A percentile compares a stretch with the other conserved stretches of the same genome.
phyloP scores from a whole-genome alignment of 2,888 invertebrate species.

The Chloromyia formosa region DNA sequence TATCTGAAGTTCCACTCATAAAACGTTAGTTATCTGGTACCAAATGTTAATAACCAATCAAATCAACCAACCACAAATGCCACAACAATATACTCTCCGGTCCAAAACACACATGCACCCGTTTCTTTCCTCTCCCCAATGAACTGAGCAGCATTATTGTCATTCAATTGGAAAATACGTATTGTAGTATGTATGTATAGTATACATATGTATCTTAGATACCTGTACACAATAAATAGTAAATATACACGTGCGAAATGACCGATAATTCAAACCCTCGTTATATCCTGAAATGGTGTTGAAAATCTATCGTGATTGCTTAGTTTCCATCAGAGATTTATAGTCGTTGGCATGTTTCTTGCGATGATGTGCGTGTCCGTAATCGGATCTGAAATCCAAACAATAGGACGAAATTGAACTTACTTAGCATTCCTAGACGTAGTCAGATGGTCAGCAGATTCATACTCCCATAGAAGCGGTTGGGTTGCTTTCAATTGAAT shows the following conservation, averaged over 20 bases:
- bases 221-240: no score
- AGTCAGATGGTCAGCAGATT: not conserved
- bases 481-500: slow-evolving; percentile 1
- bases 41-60: no score
- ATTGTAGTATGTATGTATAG: no score
- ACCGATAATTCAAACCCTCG: slow-evolving; percentile 33
- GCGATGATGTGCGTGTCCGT: slow-evolving; percentile 5
- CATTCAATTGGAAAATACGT: no score
- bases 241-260: not conserved
- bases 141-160: no score
- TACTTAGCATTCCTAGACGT: slow-evolving; percentile 24
- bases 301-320: slow-evolving; percentile 33
- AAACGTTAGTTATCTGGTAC: no score
- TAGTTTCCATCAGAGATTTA: slow-evolving; percentile 12
- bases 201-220: no score
- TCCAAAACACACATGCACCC: no score
- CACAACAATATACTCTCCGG: no score
- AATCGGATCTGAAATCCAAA: slow-evolving; percentile 3
- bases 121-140: no score
- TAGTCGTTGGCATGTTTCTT: not conserved
- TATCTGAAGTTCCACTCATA: no score
- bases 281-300: slow-evolving; percentile 14
- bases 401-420: slow-evolving; percentile 10
- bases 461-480: slow-evolving; percentile 8
- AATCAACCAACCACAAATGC: no score